Conservation (phyloP, 2,888 invertebrate genomes). For the Nemapogon koenigi region DNA sequence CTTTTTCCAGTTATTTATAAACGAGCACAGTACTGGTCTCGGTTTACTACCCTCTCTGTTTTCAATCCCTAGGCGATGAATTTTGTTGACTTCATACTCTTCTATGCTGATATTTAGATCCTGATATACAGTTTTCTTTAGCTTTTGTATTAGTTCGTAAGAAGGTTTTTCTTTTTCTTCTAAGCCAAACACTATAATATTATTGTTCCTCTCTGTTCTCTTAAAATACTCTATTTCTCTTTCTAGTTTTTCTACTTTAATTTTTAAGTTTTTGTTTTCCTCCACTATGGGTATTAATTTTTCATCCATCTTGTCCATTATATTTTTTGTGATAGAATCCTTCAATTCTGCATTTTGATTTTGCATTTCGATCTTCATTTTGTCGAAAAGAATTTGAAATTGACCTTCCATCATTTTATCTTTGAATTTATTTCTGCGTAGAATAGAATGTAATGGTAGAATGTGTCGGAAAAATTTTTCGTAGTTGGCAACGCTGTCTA, state of each 20-base stretch:
- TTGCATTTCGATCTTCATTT: slow-evolving; percentile 3
- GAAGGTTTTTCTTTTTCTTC: slow-evolving; percentile 18
- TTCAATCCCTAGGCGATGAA: slow-evolving; percentile 17
- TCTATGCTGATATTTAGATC: slow-evolving; percentile 18
- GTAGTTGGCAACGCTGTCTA: too few species aligned
- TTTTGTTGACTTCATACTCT: slow-evolving; percentile 19
- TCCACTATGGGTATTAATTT: background rate
- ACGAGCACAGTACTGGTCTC: too few species aligned
- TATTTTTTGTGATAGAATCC: background rate
- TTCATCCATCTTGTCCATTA: slow-evolving; percentile 3
- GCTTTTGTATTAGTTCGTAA: slow-evolving; percentile 14
- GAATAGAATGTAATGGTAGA: too few species aligned
- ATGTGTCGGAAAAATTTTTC: too few species aligned
- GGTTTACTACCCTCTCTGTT: slow-evolving; percentile 12
- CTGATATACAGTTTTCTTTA: slow-evolving; percentile 14
- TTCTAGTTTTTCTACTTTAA: slow-evolving; percentile 15
- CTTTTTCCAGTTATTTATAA: slow-evolving; percentile 18
- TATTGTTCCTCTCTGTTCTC: slow-evolving; percentile 17
- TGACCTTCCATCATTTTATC: background rate
- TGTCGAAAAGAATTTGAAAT: background rate
- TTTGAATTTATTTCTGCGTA: too few species aligned
- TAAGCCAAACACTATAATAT: slow-evolving; percentile 17
- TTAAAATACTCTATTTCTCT: slow-evolving; percentile 19
- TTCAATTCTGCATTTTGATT: background rate
- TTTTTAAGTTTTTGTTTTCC: slow-evolving; percentile 7